Evolutionary conservation across 2,888 invertebrate species (phyloP).

Genomic region (Rhingia campestris): DNA sequence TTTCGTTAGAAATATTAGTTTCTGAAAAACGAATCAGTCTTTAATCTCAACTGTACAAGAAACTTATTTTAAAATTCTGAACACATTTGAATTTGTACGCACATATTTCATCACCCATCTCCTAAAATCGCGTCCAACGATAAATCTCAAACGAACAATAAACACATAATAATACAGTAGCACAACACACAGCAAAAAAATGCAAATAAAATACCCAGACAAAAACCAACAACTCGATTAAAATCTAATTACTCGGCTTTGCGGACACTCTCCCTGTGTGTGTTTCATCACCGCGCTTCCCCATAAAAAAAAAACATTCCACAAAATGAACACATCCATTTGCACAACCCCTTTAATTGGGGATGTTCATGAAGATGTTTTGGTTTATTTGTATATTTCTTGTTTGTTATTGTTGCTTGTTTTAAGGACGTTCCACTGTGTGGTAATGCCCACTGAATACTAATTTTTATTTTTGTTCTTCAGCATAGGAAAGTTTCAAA

Average conservation of each 20-base stretch:
- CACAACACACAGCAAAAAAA: neutral
- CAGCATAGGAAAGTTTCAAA: conserved; percentile 2
- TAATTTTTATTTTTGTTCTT: conserved; percentile 23
- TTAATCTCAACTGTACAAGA: no score
- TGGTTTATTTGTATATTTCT: neutral
- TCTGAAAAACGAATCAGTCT: no score
- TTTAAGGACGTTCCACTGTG: neutral
- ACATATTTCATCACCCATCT: neutral
- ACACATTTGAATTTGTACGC: neutral
- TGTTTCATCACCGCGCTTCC: conserved; percentile 16
- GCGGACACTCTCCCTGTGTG: conserved; percentile 4
- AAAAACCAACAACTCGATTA: conserved; percentile 43
- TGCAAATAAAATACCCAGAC: neutral
- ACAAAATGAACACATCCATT: conserved; percentile 36
- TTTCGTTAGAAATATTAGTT: no score
- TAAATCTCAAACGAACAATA: conserved; percentile 9
- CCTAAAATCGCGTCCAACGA: neutral
- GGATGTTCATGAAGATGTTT: conserved; percentile 12
- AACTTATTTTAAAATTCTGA: no score
- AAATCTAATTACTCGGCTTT: conserved; percentile 44
- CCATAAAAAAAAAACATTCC: conserved; percentile 11
- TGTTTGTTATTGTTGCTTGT: no score
- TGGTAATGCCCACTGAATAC: conserved; percentile 35
- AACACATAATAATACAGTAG: conserved; percentile 16
- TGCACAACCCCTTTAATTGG: conserved; percentile 42